These are phyloP conservation scores for Eulemur macaco DNA, from an alignment of 2,113 vertebrate genomes.

Conservation along the genomic window DNA sequence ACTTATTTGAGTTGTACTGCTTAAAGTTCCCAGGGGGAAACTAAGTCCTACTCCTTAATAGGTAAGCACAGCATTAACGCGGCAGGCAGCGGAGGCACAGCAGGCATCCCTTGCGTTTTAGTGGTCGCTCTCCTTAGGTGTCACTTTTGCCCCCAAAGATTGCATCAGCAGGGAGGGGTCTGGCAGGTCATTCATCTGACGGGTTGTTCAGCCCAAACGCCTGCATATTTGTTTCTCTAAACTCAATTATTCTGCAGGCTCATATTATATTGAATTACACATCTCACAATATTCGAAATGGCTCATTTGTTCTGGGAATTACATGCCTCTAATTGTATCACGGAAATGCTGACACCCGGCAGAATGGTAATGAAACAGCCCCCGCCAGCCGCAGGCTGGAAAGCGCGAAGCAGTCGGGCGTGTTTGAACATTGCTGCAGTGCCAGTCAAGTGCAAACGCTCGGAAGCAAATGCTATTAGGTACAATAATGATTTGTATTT, in stretches of 20 bases:
- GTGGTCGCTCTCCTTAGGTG: accelerated
- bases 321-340: neutral
- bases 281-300: slow-evolving; percentile 36
- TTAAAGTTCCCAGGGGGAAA: neutral
- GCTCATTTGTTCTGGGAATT: slow-evolving; percentile 60
- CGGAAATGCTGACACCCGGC: slow-evolving; percentile 35
- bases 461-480: neutral
- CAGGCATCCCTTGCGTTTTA: neutral
- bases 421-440: neutral
- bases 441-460: neutral
- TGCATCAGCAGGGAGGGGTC: neutral
- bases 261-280: slow-evolving; percentile 37
- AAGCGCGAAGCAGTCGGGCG: neutral
- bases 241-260: slow-evolving; percentile 14
- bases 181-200: neutral
- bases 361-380: neutral
- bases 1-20: neutral
- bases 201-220: neutral
- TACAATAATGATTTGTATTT: neutral
- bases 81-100: accelerated
- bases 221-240: neutral
- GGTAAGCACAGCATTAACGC: neutral
- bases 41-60: neutral
- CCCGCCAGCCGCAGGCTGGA: neutral
- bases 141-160: accelerated